phyloP scores from a whole-genome alignment of 1,140 invertebrate species.

The Ostrea edulis region DNA sequence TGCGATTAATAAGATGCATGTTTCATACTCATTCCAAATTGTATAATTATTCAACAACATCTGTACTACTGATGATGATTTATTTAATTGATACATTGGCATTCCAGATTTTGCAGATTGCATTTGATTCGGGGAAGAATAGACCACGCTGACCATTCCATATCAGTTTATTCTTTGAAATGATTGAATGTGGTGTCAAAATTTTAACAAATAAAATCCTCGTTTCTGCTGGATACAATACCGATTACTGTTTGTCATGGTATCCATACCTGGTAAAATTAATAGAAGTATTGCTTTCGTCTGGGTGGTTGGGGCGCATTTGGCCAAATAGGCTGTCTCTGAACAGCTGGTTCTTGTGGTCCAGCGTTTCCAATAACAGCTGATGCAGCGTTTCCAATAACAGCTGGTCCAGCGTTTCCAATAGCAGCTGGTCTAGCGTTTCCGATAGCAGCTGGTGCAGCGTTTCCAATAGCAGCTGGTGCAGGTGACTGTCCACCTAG shows the following conservation, averaged over 20 bases:
- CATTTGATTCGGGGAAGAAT: background rate
- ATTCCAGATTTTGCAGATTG: background rate
- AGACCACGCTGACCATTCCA: background rate
- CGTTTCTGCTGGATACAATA: background rate
- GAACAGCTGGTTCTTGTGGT: background rate
- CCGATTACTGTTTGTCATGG: background rate
- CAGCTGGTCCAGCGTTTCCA: background rate
- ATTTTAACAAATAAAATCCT: background rate
- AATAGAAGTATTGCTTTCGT: background rate
- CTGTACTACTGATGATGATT: background rate
- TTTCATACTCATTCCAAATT: too few relatives aligned
- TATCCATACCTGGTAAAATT: background rate
- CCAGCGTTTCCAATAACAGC: background rate
- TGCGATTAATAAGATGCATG: too few relatives aligned
- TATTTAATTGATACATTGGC: background rate
- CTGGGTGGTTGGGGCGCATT: background rate
- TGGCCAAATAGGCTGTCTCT: background rate
- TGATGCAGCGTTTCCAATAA: background rate
- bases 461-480: background rate
- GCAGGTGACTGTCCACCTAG: background rate
- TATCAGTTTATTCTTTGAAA: background rate
- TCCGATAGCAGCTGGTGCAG: background rate
- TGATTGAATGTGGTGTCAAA: background rate
- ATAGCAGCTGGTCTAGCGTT: background rate
- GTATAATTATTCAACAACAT: too few relatives aligned